phyloP scores from a whole-genome alignment of 2,888 invertebrate species.

The Theretra japonica region DNA sequence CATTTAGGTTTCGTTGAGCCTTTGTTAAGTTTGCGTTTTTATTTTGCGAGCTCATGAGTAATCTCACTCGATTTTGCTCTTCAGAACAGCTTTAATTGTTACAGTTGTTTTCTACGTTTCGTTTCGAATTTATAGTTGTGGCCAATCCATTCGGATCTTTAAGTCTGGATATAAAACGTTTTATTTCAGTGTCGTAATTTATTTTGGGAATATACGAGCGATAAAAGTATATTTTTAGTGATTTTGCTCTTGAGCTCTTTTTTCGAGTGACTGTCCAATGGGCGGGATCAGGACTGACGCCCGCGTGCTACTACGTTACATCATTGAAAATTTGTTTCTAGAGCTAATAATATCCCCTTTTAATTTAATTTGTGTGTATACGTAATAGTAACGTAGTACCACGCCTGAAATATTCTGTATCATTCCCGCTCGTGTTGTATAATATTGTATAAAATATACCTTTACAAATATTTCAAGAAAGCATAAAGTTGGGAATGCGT shows the following conservation, averaged over 20 bases:
- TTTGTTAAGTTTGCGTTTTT: slow-evolving; percentile 64
- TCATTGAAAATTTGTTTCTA: slow-evolving; percentile 31
- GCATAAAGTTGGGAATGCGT: slow-evolving; percentile 44
- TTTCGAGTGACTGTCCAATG: slow-evolving; percentile 62
- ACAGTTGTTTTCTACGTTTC: not conserved
- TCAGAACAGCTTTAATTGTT: slow-evolving; percentile 5
- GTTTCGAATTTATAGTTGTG: not conserved
- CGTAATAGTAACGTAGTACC: slow-evolving; percentile 58
- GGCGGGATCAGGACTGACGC: slow-evolving; percentile 65
- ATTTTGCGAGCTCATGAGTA: slow-evolving; percentile 62
- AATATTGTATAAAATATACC: slow-evolving; percentile 70
- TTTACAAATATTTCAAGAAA: slow-evolving; percentile 59
- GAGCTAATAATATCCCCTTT: slow-evolving; percentile 35
- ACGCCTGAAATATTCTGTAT: slow-evolving; percentile 67
- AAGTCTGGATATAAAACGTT: not conserved
- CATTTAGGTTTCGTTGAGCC: slow-evolving; percentile 56
- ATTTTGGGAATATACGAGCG: slow-evolving; percentile 25
- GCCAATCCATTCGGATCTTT: not conserved
- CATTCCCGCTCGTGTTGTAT: slow-evolving; percentile 73
- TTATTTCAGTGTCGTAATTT: slow-evolving; percentile 13
- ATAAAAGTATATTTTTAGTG: slow-evolving; percentile 41
- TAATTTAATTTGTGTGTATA: slow-evolving; percentile 29
- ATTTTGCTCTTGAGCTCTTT: slow-evolving; percentile 60
- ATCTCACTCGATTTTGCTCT: slow-evolving; percentile 44
- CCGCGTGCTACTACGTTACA: slow-evolving; percentile 63